Base-by-base conservation (phyloP, 2,888 invertebrate genomes). In the Bombylius discolor region DNA sequence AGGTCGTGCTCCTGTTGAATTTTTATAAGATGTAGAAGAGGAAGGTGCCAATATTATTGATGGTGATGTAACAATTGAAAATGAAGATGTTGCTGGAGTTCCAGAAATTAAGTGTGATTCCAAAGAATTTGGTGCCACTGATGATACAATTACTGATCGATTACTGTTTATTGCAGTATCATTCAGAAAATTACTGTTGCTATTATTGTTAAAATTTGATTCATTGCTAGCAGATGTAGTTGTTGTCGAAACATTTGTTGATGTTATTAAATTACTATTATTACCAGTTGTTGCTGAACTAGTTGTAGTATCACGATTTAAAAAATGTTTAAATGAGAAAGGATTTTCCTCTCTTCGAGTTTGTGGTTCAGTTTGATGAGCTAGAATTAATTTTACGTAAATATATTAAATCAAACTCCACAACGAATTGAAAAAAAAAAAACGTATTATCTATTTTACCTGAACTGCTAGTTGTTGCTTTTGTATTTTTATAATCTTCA, bases 271-370 rank as follows among this genome's bases (percentile, higher is more conserved):
- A 56, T 53, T 56, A 45, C 34, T 53, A 52, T 53, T 54, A 47
- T 52, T 54, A 23, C 53, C 57, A 46, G 48, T 46, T 56, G 54
- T 39, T 4, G 57, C 47, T 9, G 54, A 14, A n/a, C 59, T 55
- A 39, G 39, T 56, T 33, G 47, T 50, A n/a, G 46, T 49, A 64
- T 85, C 84, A 64, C 84, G 80, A 67, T 84, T 84, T 63, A 90
- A 72, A 70, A 91, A 91, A 70, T 89, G 89, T 69, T 89, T 87
- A 66, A 91, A 89, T 55, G 90, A 90, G 72, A 90, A 88, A 5
- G 87, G 84, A 72, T 87, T 87, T 63, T 87, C 87, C 67, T 87
- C 87, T 4, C 62, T 60, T 39, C 61, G 60, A 23, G 57, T 59
- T 48, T 58, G 60, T 12, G 60, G 51, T 34, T 60, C 60, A 11